These are phyloP conservation scores for Carassius auratus DNA, from an alignment of 2,113 vertebrate species.

Conservation along the genomic window DNA sequence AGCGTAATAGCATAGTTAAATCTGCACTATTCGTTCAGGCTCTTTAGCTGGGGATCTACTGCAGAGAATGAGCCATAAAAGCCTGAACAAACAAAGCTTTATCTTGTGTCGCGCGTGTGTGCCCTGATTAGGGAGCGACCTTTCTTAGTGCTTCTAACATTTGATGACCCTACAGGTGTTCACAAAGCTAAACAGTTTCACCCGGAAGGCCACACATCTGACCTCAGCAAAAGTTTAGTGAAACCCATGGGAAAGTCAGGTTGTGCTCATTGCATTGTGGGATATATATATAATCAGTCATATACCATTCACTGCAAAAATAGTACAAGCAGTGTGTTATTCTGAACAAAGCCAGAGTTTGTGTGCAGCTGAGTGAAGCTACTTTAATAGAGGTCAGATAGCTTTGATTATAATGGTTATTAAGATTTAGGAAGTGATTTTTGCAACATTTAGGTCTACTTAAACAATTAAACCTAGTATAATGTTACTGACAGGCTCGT, in stretches of 20 bases:
- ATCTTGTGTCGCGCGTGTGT: constrained; percentile 79
- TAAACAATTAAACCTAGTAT: constrained; percentile 53
- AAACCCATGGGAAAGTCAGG: neutral
- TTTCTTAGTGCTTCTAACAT: constrained; percentile 63
- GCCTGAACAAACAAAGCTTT: constrained; percentile 74
- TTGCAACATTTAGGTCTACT: neutral
- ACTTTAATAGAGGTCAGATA: neutral
- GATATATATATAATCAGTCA: neutral
- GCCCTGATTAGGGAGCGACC: constrained; percentile 80
- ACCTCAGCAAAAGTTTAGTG: neutral
- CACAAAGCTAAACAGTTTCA: constrained; percentile 46
- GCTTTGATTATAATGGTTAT: neutral
- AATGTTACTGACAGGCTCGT: constrained; percentile 82
- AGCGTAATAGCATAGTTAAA: neutral
- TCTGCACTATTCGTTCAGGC: constrained; percentile 4
- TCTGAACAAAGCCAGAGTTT: neutral
- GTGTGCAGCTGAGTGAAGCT: neutral
- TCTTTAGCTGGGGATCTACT: constrained; percentile 28
- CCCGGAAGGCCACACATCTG: constrained; percentile 36
- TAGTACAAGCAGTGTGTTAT: too few species aligned
- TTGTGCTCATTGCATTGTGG: neutral
- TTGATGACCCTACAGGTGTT: constrained; percentile 33
- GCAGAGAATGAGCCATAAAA: constrained; percentile 67
- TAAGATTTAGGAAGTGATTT: neutral
- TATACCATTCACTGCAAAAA: too few species aligned